These are phyloP conservation scores for Esox niger DNA, from an alignment of 2,113 vertebrate genomes.

Conservation along the genomic window DNA sequence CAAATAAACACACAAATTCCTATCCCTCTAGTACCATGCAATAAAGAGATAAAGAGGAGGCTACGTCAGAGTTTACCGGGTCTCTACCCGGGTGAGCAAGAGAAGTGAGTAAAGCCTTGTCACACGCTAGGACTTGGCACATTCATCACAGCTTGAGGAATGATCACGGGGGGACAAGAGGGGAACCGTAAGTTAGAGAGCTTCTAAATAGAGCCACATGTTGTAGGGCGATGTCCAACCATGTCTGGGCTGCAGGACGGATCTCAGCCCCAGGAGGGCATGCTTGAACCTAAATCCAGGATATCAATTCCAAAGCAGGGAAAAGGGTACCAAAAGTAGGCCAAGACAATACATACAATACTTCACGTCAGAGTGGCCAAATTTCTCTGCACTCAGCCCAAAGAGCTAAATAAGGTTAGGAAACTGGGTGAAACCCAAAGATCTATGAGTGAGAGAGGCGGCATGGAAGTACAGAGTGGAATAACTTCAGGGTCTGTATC, in stretches of 20 bases:
- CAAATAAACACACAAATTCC: neutral
- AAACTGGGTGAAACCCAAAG: neutral
- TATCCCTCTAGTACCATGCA: neutral
- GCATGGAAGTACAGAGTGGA: neutral
- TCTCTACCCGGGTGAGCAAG: constrained; percentile 43
- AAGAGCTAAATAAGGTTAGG: neutral
- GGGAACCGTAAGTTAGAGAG: constrained; percentile 43
- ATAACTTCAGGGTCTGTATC: no score
- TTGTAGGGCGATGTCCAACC: constrained; percentile 33
- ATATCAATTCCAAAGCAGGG: constrained; percentile 46
- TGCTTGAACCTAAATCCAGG: neutral
- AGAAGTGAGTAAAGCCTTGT: constrained; percentile 19
- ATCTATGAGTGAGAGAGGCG: neutral
- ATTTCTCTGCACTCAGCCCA: neutral
- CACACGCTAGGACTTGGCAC: constrained; percentile 20
- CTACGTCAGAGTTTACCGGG: constrained; percentile 5
- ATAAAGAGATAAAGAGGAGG: neutral
- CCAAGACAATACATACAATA: neutral
- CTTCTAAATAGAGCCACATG: constrained; percentile 64
- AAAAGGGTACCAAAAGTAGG: neutral
- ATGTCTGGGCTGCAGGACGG: constrained; percentile 24
- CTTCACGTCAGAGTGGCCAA: neutral
- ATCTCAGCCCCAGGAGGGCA: constrained; percentile 29
- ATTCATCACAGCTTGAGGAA: constrained; percentile 16
- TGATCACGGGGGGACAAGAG: constrained; percentile 16